These are phyloP conservation scores for Pseudochaenichthys georgianus DNA, from an alignment of 2,797 vertebrate species.

Conservation along the genomic window DNA sequence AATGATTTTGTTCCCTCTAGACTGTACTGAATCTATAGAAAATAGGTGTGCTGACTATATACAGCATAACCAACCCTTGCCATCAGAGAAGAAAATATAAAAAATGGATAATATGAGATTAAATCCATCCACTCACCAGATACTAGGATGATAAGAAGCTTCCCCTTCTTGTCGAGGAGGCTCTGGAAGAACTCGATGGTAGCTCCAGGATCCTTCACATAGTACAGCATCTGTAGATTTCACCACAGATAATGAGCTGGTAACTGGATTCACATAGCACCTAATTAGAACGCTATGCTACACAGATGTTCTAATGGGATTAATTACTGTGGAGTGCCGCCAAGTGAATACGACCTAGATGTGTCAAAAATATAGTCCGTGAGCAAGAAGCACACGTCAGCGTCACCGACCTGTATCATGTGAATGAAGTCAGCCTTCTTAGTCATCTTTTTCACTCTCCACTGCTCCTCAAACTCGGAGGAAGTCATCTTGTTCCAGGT, in stretches of 20 bases:
- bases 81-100: conserved; percentile 17
- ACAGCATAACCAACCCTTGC: neutral
- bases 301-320: conserved; percentile 63
- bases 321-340: conserved; percentile 46
- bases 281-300: conserved; percentile 48
- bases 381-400: neutral
- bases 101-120: conserved; percentile 1
- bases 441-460: conserved; percentile 80
- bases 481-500: conserved; percentile 92
- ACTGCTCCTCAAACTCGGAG: conserved; percentile 89
- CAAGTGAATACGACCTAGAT: conserved; percentile 56
- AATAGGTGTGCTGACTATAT: neutral
- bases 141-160: conserved; percentile 91
- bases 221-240: conserved; percentile 93
- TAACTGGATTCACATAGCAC: conserved; percentile 44
- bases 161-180: conserved; percentile 86
- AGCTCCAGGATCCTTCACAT: conserved; percentile 88
- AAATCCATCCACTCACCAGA: conserved; percentile 85
- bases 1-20: neutral
- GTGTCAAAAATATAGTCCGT: conserved; percentile 47
- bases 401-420: conserved; percentile 92
- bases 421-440: conserved; percentile 95
- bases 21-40: neutral
- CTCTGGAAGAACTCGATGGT: conserved; percentile 90
- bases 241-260: conserved; percentile 63